Evolutionary conservation across 37 sponge, comb jelly and placozoan genomes (phyloP), one percentile per base, ranked within the genome.

Genomic region (Halichondria panicea): DNA sequence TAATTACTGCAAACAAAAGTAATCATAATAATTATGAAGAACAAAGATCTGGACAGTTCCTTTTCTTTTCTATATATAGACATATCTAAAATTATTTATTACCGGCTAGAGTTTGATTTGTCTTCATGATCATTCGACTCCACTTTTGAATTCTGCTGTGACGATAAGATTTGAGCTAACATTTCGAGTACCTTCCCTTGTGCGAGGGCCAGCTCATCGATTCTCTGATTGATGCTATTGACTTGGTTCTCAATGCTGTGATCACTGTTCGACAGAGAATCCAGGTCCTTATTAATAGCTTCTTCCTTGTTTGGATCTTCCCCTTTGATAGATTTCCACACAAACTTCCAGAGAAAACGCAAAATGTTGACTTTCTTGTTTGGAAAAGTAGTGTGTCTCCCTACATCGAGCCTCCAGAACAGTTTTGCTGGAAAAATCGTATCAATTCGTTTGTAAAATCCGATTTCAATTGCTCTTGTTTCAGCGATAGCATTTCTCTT

Each of bases 401-500:
- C 21, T 11, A 12, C 34, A 45, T 76, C 63, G 39, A 75, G 50
- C 5, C 37, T 33, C 0, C 15, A 35, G 11, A 71, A 34, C 13
- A 81, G 7, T 27, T 45, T 33, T 3, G 32, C 50, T 38, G 88
- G 83, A 8, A 88, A 32, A 56, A 30, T 24, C n/a, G 30, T 37
- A 24, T 91, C 88, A 21, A 91, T 36, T 8, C 57, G 66, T 30
- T 55, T 55, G 38, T 77, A 82, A 4, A 77, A 39, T 0, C 56
- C 52, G 1, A 91, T 60, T 55, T 83, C 80, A 0, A 70, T 8
- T 2, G 59, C 18, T 32, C 80, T 52, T 52, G 78, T 84, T 33
- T 75, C 66, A 11, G 90, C 50, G 13, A 84, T 55, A 11, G 97
- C 91, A 65, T 83, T 83, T 46, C 46, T 48, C 46, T 81, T 74